Conservation (phyloP, 1,140 invertebrate species). For the Drosophila serrata region DNA sequence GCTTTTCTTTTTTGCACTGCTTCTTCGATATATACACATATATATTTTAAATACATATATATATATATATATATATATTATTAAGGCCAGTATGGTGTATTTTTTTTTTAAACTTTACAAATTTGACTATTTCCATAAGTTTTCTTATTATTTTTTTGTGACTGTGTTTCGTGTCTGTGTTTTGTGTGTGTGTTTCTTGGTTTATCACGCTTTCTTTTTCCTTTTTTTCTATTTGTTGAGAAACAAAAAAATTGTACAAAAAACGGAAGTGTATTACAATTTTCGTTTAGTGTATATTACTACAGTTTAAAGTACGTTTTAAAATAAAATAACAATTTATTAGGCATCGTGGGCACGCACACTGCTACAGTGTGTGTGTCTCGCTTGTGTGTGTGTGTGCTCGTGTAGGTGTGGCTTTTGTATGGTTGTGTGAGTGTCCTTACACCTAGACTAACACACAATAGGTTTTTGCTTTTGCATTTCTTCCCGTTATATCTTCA, state of each 20-base stretch:
- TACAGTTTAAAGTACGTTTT: constrained; percentile 67
- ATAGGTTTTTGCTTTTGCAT: constrained; percentile 33
- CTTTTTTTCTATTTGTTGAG: constrained; percentile 46
- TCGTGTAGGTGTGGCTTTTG: constrained; percentile 19
- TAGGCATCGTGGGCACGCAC: constrained; percentile 64
- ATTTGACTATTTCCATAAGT: constrained; percentile 47
- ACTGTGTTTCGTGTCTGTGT: constrained; percentile 52
- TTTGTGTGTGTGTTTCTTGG: constrained; percentile 34
- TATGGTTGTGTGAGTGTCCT: constrained; percentile 48
- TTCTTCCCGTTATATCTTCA: constrained; percentile 23
- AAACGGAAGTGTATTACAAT: constrained; percentile 24
- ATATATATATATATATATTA: constrained; percentile 14
- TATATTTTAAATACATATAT: constrained; percentile 18
- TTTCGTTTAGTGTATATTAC: constrained; percentile 43
- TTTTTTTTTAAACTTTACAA: constrained; percentile 33
- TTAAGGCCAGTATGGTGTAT: constrained; percentile 24
- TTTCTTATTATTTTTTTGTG: constrained; percentile 56
- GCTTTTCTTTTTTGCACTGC: constrained; percentile 39
- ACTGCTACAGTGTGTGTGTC: constrained; percentile 31
- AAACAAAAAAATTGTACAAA: constrained; percentile 48
- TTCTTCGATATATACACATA: constrained; percentile 6
- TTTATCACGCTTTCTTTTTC: constrained; percentile 70
- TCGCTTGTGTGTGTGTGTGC: constrained; percentile 15
- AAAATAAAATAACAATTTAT: constrained; percentile 82
- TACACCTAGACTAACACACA: constrained; percentile 55